Conservation (phyloP, 2,888 invertebrate genomes). For the Graphium colonna region DNA sequence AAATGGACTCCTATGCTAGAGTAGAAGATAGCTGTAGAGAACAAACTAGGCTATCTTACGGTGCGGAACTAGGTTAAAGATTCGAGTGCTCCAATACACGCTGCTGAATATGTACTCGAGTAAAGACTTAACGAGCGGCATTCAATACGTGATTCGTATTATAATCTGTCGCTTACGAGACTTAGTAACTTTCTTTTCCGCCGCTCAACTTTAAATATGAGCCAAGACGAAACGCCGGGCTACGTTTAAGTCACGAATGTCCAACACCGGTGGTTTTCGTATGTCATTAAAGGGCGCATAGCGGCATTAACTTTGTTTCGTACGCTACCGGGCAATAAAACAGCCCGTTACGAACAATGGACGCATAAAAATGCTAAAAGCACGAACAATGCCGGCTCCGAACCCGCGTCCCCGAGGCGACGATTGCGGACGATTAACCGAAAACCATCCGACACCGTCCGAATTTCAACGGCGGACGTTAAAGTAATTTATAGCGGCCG, state of each 20-base stretch:
- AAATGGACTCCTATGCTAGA: no score
- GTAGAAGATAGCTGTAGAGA: no score
- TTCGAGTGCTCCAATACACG: neutral
- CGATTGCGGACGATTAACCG: conserved; percentile 20
- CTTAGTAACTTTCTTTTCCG: neutral
- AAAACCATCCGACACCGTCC: conserved; percentile 15
- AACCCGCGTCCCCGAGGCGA: conserved; percentile 14
- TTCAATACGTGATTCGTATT: neutral
- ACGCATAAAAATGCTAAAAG: conserved; percentile 43
- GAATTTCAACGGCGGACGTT: conserved; percentile 19
- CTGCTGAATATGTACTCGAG: neutral
- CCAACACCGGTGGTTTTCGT: conserved; percentile 3
- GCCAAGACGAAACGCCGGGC: conserved; percentile 5
- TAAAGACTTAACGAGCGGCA: neutral
- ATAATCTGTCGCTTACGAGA: neutral
- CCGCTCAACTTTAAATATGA: neutral
- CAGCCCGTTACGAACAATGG: conserved; percentile 52
- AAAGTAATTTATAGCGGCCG: conserved; percentile 19
- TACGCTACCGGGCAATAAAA: conserved; percentile 53
- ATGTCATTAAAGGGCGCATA: conserved; percentile 35
- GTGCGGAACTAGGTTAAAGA: neutral
- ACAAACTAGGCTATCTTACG: no score
- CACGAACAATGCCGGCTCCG: conserved; percentile 7
- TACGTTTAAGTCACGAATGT: conserved; percentile 4
- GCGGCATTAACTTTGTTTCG: conserved; percentile 50